Evolutionary conservation across 1,140 invertebrate species (phyloP), one percentile per base, ranked within the genome.

Genomic region (Drosophila lowei): DNA sequence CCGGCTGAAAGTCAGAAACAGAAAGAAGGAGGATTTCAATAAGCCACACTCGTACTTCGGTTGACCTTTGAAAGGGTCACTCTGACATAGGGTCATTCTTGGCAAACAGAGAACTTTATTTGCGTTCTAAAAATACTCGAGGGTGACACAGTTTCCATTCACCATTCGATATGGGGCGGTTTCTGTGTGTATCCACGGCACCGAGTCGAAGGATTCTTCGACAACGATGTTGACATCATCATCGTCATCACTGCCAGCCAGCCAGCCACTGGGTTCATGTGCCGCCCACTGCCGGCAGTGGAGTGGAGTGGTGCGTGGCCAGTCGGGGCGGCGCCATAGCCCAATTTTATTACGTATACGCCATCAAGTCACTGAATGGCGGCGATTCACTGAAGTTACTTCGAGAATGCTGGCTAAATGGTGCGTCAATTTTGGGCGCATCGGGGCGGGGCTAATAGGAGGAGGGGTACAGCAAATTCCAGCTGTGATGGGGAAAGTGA

Each of bases 341-440:
- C 49, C 43, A 44, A 38, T 75, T 86, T 80, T 77, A 85, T 86
- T 86, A 60, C 54, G 57, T 74, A 76, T 86, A 85, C 67, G 63
- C 60, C 49, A 71, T 34, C 18, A 6, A 53, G 25, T 41, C 42
- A 21, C n/a, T 11, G 44, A 38, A 38, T 38, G 34, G 2, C 11
- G 34, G 34, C 34, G 11, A 38, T 11, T 38, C 34, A 38, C 34
- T 13, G 4, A 38, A 38, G 11, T 38, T 38, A 2, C 52, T 50
- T 30, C 25, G 21, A 61, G 34, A 71, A 49, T 30, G 11, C 38
- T 41, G 38, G 18, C 42, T 38, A 64, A 66, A 50, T 42, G 48
- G 16, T 28, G 11, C 28, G 16, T 6, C 30, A 30, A 53, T 23
- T 42, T 30, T 13, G 34, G 34, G 34, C 11, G 11, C 0, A 4